Evolutionary conservation across 1,140 invertebrate genomes (phyloP), one percentile per base, ranked within the genome.

Genomic region (Asbolus verrucosus): DNA sequence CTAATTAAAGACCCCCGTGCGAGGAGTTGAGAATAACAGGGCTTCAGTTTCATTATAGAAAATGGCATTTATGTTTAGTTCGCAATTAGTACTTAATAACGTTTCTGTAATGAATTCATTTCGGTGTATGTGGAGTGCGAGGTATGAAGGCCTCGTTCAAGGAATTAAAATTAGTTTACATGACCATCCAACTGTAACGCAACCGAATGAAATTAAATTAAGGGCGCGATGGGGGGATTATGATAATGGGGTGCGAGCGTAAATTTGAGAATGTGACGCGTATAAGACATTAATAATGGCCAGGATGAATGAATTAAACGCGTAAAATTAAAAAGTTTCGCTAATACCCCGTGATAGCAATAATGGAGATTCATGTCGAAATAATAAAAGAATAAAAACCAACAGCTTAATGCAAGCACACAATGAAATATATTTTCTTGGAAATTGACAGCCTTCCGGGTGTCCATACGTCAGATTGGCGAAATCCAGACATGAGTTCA

Each of bases 201-300:
- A 21, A 54, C 46, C 46, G 46, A 54, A 54, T 54, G 46, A 54
- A 54, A 54, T 54, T 54, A 54, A 54, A 54, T 54, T 54, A 54
- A 54, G 21, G 46, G 21, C 46, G 27, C 19, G 21, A 54, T 54
- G 46, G 46, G 8, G 21, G 46, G 46, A 54, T 54, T 54, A 54
- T 54, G 46, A 54, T 54, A 54, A 54, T 54, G 46, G 46, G 21
- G 46, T 30, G 46, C 11, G 46, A 21, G 46, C 8, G 46, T 13
- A 54, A 2, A 11, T 27, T 54, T 11, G 46, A 9, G 19, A 54
- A 54, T 54, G 46, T 19, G 46, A 54, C 21, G 46, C 14, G 11
- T n/a, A n/a, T 27, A 54, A 54, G 46, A 54, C 46, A 21, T 54
- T 54, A 54, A 54, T 54, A 27, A 54, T 27, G 6, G 21, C n/a